Evolutionary conservation across 2,888 invertebrate species (phyloP).

Genomic region (Automeris io): DNA sequence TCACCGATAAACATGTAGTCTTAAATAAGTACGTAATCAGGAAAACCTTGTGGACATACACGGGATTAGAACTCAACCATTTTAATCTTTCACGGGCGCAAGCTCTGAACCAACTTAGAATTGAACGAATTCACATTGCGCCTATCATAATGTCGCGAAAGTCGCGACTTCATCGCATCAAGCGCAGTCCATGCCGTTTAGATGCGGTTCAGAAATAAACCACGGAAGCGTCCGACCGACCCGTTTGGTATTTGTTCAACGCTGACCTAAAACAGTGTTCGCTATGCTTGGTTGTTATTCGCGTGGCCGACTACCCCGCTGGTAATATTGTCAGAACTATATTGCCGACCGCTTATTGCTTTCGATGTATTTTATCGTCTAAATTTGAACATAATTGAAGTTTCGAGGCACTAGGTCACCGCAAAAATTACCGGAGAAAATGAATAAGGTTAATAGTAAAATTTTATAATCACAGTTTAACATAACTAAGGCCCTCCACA

Average conservation of each 20-base stretch:
- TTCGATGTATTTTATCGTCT: conserved; percentile 14
- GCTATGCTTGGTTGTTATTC: conserved; percentile 75
- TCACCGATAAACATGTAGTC: no score
- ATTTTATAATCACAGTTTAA: no score
- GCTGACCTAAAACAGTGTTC: conserved; percentile 76
- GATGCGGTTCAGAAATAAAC: conserved; percentile 72
- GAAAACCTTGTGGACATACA: no score
- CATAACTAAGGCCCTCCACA: no score
- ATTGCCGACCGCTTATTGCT: conserved; percentile 5
- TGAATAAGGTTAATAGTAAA: no score
- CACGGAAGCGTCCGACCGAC: conserved; percentile 74
- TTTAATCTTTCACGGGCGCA: no score
- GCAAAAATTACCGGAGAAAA: no score
- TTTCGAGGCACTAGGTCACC: background rate
- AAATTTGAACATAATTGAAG: conserved; percentile 13
- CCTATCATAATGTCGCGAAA: conserved; percentile 41
- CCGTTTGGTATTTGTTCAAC: conserved; percentile 77
- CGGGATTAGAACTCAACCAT: no score
- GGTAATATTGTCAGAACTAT: conserved; percentile 24
- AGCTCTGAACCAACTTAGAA: no score
- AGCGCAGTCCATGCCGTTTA: conserved; percentile 54
- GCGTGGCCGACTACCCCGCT: conserved; percentile 52
- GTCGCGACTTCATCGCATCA: conserved; percentile 43
- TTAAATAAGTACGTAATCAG: no score
- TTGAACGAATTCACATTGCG: no score